Evolutionary conservation across 2,888 invertebrate species (phyloP).

Genomic region (Vandiemenella viatica): DNA sequence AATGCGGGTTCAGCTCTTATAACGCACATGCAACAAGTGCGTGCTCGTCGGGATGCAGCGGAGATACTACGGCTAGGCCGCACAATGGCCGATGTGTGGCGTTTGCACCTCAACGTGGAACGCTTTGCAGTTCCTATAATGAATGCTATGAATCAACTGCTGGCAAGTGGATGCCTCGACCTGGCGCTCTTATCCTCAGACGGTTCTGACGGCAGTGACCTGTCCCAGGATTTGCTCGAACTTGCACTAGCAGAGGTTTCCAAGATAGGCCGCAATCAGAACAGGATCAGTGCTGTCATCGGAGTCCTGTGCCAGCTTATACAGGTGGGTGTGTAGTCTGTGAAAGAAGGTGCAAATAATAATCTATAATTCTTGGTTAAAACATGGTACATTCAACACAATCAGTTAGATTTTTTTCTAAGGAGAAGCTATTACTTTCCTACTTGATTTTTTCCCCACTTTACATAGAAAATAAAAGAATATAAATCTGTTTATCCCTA

Average conservation of each 20-base stretch:
- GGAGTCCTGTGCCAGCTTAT: conserved; percentile 74
- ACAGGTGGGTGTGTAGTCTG: too few species aligned
- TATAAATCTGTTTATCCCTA: too few species aligned
- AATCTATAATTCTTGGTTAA: too few species aligned
- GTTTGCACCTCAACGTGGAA: conserved; percentile 57
- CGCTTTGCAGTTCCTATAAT: conserved; percentile 73
- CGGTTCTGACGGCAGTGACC: neutral
- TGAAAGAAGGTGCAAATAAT: too few species aligned
- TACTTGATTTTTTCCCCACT: too few species aligned
- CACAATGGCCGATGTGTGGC: conserved; percentile 57
- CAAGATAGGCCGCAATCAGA: neutral
- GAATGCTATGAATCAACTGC: conserved; percentile 69
- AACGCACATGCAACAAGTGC: conserved; percentile 49
- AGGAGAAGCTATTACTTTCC: too few species aligned
- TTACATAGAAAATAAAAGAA: too few species aligned
- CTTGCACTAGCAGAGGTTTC: neutral
- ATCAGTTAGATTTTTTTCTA: too few species aligned
- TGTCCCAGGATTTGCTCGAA: neutral
- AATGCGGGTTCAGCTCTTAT: conserved; percentile 69
- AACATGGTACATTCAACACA: too few species aligned
- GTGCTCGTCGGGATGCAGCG: conserved; percentile 34
- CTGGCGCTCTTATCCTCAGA: too few species aligned
- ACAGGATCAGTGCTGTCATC: conserved; percentile 30
- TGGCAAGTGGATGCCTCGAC: conserved; percentile 36
- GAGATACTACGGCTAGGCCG: conserved; percentile 49